Base-by-base conservation (phyloP, 1,140 invertebrate species). In the silkworm (Bombyx mori) region DNA sequence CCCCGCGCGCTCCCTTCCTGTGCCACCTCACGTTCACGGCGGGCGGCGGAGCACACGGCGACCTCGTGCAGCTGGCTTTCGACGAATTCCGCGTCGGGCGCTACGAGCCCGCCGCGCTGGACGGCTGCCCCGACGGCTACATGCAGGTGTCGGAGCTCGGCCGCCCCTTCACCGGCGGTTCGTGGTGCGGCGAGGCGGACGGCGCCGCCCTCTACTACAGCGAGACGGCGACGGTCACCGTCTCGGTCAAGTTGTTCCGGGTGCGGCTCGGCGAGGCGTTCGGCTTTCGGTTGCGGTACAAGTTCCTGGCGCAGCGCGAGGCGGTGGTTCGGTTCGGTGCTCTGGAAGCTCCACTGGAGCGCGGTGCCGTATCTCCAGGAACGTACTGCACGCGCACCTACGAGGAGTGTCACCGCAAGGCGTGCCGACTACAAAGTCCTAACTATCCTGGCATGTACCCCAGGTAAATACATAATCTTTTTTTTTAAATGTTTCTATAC, bases 401-500 rank as follows among this genome's bases (percentile, higher is more conserved):
- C 72, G 94, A 96, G 82, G 94, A 96, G 73, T 97, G 95, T 72
- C 94, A 96, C 79, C 90, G 93, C 57, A 94, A 94, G 73, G 91
- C 92, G 49, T 96, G 95, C 73, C 91, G 93, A 43, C 86, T 96
- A 44, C 95, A 96, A 83, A 90, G 89, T 35, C 95, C 96, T n/a
- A 97, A 97, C 84, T 97, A 96, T 82, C 96, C 96, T 0, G 95
- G 95, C 10, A 94, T 97, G 89, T 97, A 97, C 86, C 96, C 95
- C 1, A 89, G 79, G 78, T 77, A 58, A 57, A 49, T 49, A 7
- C 22, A 10, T 12, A 49, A 12, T 49, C 3, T 6, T 10, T 9
- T 46, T 2, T 46, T 2, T 46, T 46, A 2, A 9, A 3, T 8
- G 8, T 46, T 46, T 46, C 45, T 46, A 46, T 46, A 46, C 6